Conservation (phyloP, 2,888 invertebrate species). For the Plebejus melissa region DNA sequence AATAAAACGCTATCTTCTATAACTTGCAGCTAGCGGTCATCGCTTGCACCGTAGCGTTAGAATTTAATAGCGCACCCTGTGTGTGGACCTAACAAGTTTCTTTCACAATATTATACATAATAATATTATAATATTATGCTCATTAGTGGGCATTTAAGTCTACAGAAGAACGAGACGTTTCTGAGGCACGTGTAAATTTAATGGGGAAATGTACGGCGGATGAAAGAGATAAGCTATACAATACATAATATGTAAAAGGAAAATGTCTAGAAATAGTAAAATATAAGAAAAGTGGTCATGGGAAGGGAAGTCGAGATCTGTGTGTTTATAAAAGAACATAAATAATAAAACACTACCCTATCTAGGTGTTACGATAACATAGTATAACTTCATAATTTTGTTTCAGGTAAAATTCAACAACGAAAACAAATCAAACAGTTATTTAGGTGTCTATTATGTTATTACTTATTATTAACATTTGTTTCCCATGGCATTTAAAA, state of each 20-base stretch:
- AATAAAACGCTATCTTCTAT: slow-evolving; percentile 36
- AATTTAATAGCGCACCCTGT: slow-evolving; percentile 73
- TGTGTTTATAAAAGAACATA: too few species aligned
- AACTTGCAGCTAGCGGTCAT: slow-evolving; percentile 37
- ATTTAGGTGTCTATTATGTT: background rate
- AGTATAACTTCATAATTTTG: background rate
- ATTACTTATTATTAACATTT: too few species aligned
- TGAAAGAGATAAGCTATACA: slow-evolving; percentile 11
- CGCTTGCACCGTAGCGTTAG: slow-evolving; percentile 53
- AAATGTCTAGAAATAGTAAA: background rate
- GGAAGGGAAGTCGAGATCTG: too few species aligned
- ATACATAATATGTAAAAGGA: background rate
- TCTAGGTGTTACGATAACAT: background rate
- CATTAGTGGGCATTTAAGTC: slow-evolving; percentile 67
- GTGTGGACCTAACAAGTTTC: slow-evolving; percentile 68
- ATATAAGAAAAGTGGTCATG: too few species aligned
- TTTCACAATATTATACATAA: slow-evolving; percentile 60
- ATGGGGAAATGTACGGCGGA: slow-evolving; percentile 32
- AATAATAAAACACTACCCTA: background rate
- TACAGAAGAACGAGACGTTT: slow-evolving; percentile 39
- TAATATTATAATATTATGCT: slow-evolving; percentile 73
- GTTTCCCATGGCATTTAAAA: background rate
- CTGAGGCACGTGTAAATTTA: slow-evolving; percentile 34
- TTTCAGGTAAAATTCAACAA: background rate
- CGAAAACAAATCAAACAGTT: slow-evolving; percentile 1